Base-by-base conservation (phyloP, 2,797 vertebrate genomes). In the Eupleurogrammus muticus region DNA sequence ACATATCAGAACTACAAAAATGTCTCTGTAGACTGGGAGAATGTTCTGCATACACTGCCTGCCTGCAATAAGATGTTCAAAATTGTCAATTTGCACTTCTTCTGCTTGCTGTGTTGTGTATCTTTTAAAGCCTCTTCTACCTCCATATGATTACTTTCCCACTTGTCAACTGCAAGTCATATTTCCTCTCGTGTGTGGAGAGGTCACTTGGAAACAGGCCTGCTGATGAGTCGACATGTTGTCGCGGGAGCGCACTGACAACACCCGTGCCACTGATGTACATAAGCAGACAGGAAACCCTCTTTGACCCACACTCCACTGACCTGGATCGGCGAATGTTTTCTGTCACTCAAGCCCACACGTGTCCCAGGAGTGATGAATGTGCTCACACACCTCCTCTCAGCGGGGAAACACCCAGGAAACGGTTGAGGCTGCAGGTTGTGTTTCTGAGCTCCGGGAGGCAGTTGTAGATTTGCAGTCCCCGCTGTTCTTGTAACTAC, bases 301-400 rank as follows among this genome's bases (percentile, higher is more conserved):
- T 70, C 73, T 81, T 73, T 90, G 88, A 89, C 84, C 85, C 77
- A 78, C 86, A 83, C 82, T 78, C 86, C 72, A 82, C 83, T 89
- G 86, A 90, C 88, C 90, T 83, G 85, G 83, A 88, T 90, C 72
- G 66, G 81, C 14, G 17, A 84, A 81, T 78, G 84, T 81, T 86
- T 88, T 72, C 78, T 82, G 86, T 89, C 88, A 87, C 77, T 88
- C 80, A 82, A 71, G 63, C 57, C 66, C 84, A 86, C 84, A 77
- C 28, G 21, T 68, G 76, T 80, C 75, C 77, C 75, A 23, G 40
- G 70, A 81, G 82, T 80, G 85, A 82, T 66, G 80, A 63, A 84
- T 52, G 61, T 56, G 77, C 67, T 51, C 58, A 10, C 68, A 63
- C 55, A 47, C 16, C n/a, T 28, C 48, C 73, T 54, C 59, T 70